Conservation (phyloP, 2,113 vertebrate genomes). For the Loxodonta africana region DNA sequence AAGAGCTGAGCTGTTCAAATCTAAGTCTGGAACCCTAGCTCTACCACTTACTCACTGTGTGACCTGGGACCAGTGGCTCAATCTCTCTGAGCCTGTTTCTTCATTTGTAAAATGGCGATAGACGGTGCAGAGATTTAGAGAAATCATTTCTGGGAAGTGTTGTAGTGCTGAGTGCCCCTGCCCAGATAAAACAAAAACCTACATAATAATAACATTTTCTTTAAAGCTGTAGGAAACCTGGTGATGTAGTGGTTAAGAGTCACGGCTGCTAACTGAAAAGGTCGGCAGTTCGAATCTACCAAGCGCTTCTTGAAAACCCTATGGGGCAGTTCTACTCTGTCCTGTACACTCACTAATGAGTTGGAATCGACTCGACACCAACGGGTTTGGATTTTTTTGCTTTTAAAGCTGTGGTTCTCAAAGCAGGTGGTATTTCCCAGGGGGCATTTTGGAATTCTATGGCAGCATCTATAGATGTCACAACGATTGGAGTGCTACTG, state of each 20-base stretch:
- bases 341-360: too few relatives aligned
- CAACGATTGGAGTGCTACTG: neutral
- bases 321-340: too few relatives aligned
- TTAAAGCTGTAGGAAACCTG: neutral
- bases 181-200: neutral
- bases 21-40: neutral
- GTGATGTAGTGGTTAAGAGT: too few relatives aligned
- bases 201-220: neutral
- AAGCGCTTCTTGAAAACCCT: too few relatives aligned
- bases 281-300: too few relatives aligned
- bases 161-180: neutral
- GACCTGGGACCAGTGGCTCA: neutral
- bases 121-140: neutral
- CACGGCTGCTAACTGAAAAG: too few relatives aligned
- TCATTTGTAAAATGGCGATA: slow-evolving; percentile 2
- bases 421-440: neutral
- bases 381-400: too few relatives aligned
- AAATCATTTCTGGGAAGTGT: neutral
- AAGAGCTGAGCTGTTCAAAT: neutral
- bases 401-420: slow-evolving; percentile 23
- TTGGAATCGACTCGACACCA: too few relatives aligned
- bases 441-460: neutral
- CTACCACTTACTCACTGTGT: neutral
- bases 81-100: neutral
- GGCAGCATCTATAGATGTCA: neutral